These are phyloP conservation scores for Cherax quadricarinatus DNA, from an alignment of 1,140 invertebrate genomes.

Conservation along the genomic window DNA sequence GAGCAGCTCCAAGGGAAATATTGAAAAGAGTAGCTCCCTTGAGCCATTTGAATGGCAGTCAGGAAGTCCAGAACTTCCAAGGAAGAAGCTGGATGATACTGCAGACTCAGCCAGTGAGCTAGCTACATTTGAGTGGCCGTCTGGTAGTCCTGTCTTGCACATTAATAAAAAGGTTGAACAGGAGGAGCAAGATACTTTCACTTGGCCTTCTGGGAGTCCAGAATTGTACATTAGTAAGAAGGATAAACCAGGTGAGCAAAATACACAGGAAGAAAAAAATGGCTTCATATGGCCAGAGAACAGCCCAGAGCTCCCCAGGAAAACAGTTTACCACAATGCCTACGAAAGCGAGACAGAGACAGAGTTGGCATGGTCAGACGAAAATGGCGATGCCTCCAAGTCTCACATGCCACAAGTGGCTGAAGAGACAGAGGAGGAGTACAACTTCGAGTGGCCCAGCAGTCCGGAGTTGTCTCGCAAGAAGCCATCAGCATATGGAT, in stretches of 20 bases:
- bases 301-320: conserved; percentile 54
- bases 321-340: conserved; percentile 1
- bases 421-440: conserved; percentile 61
- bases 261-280: neutral
- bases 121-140: conserved; percentile 49
- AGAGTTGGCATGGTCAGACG: conserved; percentile 51
- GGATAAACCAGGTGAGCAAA: conserved; percentile 24
- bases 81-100: conserved; percentile 1
- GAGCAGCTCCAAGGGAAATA: conserved; percentile 34
- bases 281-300: conserved; percentile 42
- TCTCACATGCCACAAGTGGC: conserved; percentile 38
- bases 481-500: conserved; percentile 22
- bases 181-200: neutral
- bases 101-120: neutral
- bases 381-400: conserved; percentile 8
- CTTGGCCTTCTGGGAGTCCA: neutral
- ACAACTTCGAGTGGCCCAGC: conserved; percentile 71
- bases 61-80: conserved; percentile 48
- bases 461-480: conserved; percentile 62
- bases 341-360: conserved; percentile 61
- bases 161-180: neutral
- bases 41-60: conserved; percentile 46
- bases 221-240: conserved; percentile 11
- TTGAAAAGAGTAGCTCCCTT: conserved; percentile 40
- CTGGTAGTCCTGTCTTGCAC: conserved; percentile 18